Base-by-base conservation (phyloP, 2,113 vertebrate genomes). In the Archocentrus centrarchus region DNA sequence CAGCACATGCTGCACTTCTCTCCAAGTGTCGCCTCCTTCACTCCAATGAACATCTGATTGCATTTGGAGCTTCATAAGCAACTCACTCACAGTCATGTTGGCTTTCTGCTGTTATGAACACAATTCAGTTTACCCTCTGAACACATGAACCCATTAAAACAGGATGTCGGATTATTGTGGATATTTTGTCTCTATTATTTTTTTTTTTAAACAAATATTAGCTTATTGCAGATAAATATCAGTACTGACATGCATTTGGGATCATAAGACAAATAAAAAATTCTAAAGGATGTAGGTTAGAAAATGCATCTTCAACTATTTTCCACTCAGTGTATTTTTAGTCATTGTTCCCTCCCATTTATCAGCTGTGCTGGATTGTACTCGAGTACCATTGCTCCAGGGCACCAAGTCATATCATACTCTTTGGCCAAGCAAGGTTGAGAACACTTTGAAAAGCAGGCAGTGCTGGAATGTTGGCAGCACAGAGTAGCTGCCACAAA, bases 401-500 rank as follows among this genome's bases (percentile, higher is more conserved):
- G 24, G 1, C 15, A 50, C 15, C 47, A 17, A 20, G 7, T 20
- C 22, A 30, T 39, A 14, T 15, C 9, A 8, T 15, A 17, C n/a
- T 77, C 22, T 47, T 41, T 77, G 37, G 75, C 41, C 57, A 41
- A 30, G 44, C 22, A 59, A 0, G 22, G 20, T 50, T 13, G 44
- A 78, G 27, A 60, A 10, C 59, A 50, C 22, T 22, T 22, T 27
- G 22, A 59, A 70, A 66, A 60, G 3, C 9, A 30, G 61, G 15
- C n/a, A 24, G 3, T 44, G 66, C 15, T 64, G 37, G 75, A 22
- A 59, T 27, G 2, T 27, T 27, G 27, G 55, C 79, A 68, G 59
- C 30, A 27, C n/a, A 30, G 47, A 24, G 1, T 61, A 61, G 60
- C 59, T 41, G 70, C 82, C 75, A 66, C 47, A 81, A 61, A 83